Percentiles rank a stretch among this genome's conserved stretches.
Evolutionary conservation across 2,888 invertebrate species (phyloP).

Genomic region (Julus scanicus): DNA sequence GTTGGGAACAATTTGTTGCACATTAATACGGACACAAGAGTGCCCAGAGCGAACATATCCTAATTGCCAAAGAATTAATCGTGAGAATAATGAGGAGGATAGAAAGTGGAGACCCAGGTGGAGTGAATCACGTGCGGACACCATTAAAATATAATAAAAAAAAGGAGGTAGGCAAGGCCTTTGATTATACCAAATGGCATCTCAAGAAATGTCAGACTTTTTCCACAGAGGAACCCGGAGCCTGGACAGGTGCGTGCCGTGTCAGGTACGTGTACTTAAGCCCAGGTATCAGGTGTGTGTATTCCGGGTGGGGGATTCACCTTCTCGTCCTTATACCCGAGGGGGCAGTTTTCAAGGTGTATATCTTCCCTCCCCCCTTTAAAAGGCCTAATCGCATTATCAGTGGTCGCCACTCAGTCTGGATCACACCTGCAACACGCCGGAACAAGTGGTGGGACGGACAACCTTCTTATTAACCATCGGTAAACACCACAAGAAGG

Average conservation of each 20-base stretch:
- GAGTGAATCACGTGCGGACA: not conserved
- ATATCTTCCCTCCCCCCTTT: not conserved
- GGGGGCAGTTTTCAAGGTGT: not conserved
- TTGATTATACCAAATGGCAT: not conserved
- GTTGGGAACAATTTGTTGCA: not conserved
- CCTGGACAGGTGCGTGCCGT: not conserved
- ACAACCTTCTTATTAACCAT: not conserved
- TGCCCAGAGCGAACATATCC: not conserved
- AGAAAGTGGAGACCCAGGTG: slow-evolving; percentile 29
- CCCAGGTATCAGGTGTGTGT: slow-evolving; percentile 1
- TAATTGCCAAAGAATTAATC: slow-evolving; percentile 20
- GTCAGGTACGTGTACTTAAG: not conserved
- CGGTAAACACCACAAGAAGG: not conserved
- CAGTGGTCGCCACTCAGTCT: slow-evolving; percentile 33
- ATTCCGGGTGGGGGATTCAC: slow-evolving; percentile 14
- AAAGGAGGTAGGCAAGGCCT: not conserved
- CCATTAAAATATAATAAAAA: not conserved
- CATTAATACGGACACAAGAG: slow-evolving; percentile 34
- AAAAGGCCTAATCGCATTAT: slow-evolving; percentile 28
- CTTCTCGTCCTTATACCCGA: not conserved
- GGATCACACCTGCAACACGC: slow-evolving; percentile 33
- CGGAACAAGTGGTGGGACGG: not conserved
- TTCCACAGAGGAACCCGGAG: not conserved
- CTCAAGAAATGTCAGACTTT: not conserved
- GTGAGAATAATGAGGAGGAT: slow-evolving; percentile 9